phyloP scores from a whole-genome alignment of 92 coral and sea anemone species.

The Scolanthus callimorphus region DNA sequence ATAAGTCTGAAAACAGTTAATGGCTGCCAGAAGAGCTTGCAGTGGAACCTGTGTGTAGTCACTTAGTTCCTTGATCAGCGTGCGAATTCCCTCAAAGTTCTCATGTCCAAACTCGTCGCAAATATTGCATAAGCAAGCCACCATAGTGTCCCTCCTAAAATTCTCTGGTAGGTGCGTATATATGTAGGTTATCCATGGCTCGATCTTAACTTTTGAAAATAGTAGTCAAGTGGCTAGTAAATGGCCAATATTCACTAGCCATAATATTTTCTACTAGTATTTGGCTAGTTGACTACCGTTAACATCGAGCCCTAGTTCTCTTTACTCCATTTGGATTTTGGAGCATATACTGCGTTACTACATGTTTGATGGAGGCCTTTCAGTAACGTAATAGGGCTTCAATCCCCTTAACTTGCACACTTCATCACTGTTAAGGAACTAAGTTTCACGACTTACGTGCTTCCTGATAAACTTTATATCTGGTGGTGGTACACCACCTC shows the following conservation, averaged over 20 bases:
- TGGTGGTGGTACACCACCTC: slow-evolving; percentile 22
- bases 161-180: slow-evolving; percentile 42
- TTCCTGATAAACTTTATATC: slow-evolving; percentile 23
- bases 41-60: too few relatives aligned
- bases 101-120: slow-evolving; percentile 40
- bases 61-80: too few relatives aligned
- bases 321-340: slow-evolving; percentile 34
- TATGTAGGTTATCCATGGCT: too few relatives aligned
- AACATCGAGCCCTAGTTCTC: too few relatives aligned
- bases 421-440: slow-evolving; percentile 28
- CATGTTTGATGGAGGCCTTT: slow-evolving; percentile 18
- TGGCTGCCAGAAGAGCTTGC: too few relatives aligned
- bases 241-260: too few relatives aligned
- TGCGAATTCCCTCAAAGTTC: too few relatives aligned
- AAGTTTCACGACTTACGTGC: slow-evolving; percentile 21
- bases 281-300: too few relatives aligned
- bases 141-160: slow-evolving; percentile 32
- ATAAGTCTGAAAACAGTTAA: too few relatives aligned
- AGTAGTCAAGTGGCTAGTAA: too few relatives aligned
- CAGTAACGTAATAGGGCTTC: slow-evolving; percentile 28
- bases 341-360: slow-evolving; percentile 26
- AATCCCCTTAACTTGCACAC: slow-evolving; percentile 17
- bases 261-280: too few relatives aligned
- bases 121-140: slow-evolving; percentile 48
- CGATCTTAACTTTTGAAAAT: too few relatives aligned